Conservation (phyloP, 2,113 vertebrate species). For the Mesoclemmys tuberculata region DNA sequence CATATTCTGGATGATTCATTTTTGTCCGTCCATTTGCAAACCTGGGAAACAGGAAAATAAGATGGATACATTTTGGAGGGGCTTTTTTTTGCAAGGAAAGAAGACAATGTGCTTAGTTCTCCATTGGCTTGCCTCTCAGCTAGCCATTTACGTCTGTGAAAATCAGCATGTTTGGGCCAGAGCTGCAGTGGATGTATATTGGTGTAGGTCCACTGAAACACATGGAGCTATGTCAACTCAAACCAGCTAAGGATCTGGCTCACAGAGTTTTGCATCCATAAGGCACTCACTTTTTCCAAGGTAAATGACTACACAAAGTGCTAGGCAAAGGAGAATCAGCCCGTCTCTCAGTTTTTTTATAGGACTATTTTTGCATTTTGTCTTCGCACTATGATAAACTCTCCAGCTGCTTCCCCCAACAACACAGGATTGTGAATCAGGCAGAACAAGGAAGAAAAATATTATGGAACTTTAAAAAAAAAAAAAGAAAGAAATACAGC, state of each 20-base stretch:
- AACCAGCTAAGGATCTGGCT: background rate
- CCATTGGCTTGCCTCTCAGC: background rate
- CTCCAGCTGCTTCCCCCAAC: background rate
- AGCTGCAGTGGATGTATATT: background rate
- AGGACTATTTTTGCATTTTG: conserved; percentile 4
- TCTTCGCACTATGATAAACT: background rate
- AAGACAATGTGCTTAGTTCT: background rate
- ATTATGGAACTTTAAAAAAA: background rate
- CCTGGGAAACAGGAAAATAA: accelerated
- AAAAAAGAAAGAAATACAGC: conserved; percentile 44
- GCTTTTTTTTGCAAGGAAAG: background rate
- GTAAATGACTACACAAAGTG: background rate
- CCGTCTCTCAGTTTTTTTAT: background rate
- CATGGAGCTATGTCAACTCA: background rate
- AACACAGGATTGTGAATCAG: background rate
- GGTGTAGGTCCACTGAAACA: background rate
- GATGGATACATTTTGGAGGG: background rate
- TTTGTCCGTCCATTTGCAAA: background rate
- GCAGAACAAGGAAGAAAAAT: background rate
- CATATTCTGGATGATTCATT: background rate
- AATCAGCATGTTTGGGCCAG: background rate
- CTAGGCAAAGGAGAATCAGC: background rate
- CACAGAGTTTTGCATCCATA: background rate
- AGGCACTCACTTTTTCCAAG: background rate
- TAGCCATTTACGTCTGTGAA: background rate